These are phyloP conservation scores for Masticophis lateralis DNA, from an alignment of 2,797 vertebrate genomes.

Conservation along the genomic window DNA sequence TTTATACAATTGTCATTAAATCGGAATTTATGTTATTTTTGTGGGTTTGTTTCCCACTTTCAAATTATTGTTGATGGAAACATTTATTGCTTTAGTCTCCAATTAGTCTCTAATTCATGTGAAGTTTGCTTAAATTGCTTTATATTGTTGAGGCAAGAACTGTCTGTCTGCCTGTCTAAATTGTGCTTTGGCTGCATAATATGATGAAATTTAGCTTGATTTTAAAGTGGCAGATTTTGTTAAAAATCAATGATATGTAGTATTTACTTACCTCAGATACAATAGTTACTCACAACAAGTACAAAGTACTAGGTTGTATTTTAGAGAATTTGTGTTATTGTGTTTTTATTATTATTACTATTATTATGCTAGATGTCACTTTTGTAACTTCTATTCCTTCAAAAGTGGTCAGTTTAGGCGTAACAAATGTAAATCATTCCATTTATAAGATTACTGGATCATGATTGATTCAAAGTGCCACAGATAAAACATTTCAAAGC, in stretches of 20 bases:
- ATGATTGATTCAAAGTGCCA: not conserved
- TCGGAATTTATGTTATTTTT: not conserved
- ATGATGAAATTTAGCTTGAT: not conserved
- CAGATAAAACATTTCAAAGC: not conserved
- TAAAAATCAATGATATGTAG: conserved; percentile 39
- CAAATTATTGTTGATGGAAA: not conserved
- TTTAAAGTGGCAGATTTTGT: conserved; percentile 22
- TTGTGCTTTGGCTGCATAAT: not conserved
- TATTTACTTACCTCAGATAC: conserved; percentile 58
- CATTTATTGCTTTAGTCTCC: not conserved
- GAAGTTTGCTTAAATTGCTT: not conserved
- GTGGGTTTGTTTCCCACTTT: not conserved
- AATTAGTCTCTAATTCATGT: too few relatives aligned
- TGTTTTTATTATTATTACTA: not conserved
- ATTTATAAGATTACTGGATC: not conserved
- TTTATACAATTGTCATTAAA: not conserved
- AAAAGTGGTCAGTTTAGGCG: conserved; percentile 20
- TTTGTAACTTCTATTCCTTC: not conserved
- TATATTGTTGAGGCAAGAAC: not conserved
- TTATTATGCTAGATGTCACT: not conserved
- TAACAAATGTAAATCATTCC: not conserved
- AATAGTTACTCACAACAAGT: conserved; percentile 49
- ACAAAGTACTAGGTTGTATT: conserved; percentile 51
- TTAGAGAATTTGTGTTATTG: conserved; percentile 55
- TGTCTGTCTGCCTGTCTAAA: not conserved